Percentiles rank a stretch among this genome's conserved stretches.
Conservation (phyloP, 1,140 invertebrate genomes). For the Hermetia illucens region DNA sequence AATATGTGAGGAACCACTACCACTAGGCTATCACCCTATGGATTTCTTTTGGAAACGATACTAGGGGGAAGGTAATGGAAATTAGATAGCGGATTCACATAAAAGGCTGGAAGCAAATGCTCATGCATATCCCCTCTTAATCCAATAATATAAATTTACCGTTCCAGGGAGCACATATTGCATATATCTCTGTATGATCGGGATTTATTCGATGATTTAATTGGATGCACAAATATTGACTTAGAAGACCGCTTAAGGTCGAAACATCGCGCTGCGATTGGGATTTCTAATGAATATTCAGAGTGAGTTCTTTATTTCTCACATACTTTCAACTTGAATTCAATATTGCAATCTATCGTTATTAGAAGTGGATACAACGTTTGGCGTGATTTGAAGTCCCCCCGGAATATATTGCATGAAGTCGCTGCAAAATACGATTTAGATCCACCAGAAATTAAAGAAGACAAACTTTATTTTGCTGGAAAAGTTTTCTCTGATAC, state of each 20-base stretch:
- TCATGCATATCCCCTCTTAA: too few relatives aligned
- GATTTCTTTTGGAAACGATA: too few relatives aligned
- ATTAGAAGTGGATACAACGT: slow-evolving; percentile 50
- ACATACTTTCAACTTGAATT: slow-evolving; percentile 6
- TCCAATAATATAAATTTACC: too few relatives aligned
- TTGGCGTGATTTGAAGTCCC: slow-evolving; percentile 65
- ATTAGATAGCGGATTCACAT: too few relatives aligned
- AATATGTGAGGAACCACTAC: too few relatives aligned
- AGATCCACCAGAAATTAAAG: slow-evolving; percentile 30
- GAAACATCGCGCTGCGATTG: slow-evolving; percentile 61
- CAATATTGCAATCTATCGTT: slow-evolving; percentile 8
- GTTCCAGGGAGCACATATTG: slow-evolving; percentile 47
- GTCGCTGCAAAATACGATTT: slow-evolving; percentile 54
- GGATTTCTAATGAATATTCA: slow-evolving; percentile 54
- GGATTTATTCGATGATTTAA: slow-evolving; percentile 65
- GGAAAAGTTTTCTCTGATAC: slow-evolving; percentile 21
- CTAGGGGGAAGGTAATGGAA: too few relatives aligned
- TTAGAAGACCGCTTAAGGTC: slow-evolving; percentile 77
- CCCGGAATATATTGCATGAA: slow-evolving; percentile 54
- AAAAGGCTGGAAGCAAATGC: too few relatives aligned
- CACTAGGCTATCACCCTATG: too few relatives aligned
- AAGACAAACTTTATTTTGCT: slow-evolving; percentile 19
- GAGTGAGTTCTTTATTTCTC: slow-evolving; percentile 36
- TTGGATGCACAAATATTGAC: slow-evolving; percentile 74
- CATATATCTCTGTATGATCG: slow-evolving; percentile 63